Conservation (phyloP, 2,113 vertebrate species). For the Sapayoa aenigma region DNA sequence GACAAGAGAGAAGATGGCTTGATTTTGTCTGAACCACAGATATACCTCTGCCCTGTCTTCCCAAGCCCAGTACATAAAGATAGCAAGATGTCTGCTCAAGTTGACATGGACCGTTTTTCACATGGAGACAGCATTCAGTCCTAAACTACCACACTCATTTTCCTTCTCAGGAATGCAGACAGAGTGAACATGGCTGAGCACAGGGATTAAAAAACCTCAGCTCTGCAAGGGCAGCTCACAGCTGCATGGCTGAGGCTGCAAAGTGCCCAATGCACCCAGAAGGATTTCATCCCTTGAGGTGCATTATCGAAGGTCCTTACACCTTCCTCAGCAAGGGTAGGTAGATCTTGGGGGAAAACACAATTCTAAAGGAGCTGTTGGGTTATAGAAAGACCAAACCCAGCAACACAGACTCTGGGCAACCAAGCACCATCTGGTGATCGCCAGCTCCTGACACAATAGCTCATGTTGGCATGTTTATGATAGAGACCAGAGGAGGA, state of each 20-base stretch:
- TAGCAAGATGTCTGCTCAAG: not conserved
- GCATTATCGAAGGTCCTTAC: not conserved
- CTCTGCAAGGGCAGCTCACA: not conserved
- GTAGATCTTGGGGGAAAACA: slow-evolving; percentile 9
- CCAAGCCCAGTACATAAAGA: not conserved
- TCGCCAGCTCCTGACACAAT: slow-evolving; percentile 47
- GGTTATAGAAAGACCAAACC: slow-evolving; percentile 7
- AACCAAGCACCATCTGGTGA: slow-evolving; percentile 68
- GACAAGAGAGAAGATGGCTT: not conserved
- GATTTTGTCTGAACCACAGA: not conserved
- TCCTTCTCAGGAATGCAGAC: not conserved
- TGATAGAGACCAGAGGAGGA: slow-evolving; percentile 55
- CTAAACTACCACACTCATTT: not conserved
- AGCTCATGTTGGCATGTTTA: slow-evolving; percentile 64
- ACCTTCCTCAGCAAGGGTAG: not conserved
- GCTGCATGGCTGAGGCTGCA: not conserved
- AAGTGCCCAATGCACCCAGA: not conserved
- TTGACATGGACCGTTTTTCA: not conserved
- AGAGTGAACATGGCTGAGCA: not conserved
- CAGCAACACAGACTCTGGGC: slow-evolving; percentile 30
- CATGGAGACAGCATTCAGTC: not conserved
- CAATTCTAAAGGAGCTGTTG: not conserved
- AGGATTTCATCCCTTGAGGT: not conserved
- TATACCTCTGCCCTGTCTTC: not conserved
- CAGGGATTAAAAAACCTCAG: slow-evolving; percentile 11